Evolutionary conservation across 2,113 vertebrate species (phyloP), one percentile per base, ranked within the genome.

Genomic region (Catharus minimus): DNA sequence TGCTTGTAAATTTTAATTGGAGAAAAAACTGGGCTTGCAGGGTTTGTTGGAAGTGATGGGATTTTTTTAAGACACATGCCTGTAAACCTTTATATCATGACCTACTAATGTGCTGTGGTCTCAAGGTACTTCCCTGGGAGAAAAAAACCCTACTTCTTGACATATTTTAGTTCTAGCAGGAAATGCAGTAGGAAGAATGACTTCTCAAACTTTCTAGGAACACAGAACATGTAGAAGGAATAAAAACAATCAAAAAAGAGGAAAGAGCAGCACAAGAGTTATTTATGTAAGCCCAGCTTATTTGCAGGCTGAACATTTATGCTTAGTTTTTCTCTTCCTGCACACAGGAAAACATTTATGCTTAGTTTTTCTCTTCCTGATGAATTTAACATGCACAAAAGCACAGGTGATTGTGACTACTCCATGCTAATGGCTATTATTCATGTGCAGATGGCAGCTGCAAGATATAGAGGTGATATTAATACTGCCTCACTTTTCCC

Each of bases 311-410:
- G 89, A 96, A 72, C 67, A 75, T 74, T 86, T 94, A 55, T 13
- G 9, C 57, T 52, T n/a, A 43, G 22, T 44, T 58, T 39, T 62
- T 47, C 18, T 65, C 71, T 79, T 32, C 20, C 82, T 82, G 60
- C 72, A 74, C 14, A 11, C 73, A 55, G 57, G 76, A 95, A 82
- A 96, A 72, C 67, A 75, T 74, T 86, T 94, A 55, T 13, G 9
- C 57, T 52, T n/a, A 43, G 22, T 44, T 58, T 39, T 62, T 47
- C 18, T 65, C 71, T 79, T 32, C 20, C 82, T 86, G 78, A 96
- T 80, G 88, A 93, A 95, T 94, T 92, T 96, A 94, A 88, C 86
- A 94, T 58, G 67, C 15, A 77, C 41, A 86, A 96, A 97, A 96
- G 69, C 73, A n/a, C 82, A 96, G 86, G 78, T 32, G 30, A 92